Evolutionary conservation across 2,113 vertebrate genomes (phyloP), one percentile per base, ranked within the genome.

Genomic region (Dermatemys mawii): DNA sequence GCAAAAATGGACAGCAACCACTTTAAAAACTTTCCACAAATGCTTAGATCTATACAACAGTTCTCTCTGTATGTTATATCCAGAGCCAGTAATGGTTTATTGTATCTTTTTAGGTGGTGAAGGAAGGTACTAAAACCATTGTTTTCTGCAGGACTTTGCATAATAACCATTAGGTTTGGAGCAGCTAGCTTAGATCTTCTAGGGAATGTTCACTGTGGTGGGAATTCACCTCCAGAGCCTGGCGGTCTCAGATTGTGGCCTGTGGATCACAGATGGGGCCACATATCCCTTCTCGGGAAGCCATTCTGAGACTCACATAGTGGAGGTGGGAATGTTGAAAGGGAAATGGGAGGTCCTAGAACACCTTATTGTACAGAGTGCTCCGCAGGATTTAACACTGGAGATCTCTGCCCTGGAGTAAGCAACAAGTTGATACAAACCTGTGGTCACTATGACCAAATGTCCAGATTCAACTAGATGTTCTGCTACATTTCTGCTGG

Each of bases 1-100:
- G 98, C 97, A 97, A 98, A 97, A 97, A 98, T 98, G 98, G 98
- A 98, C 98, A 98, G 95, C 96, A 90, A 93, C 91, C 95, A 95
- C 94, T 98, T 97, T 96, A 86, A 97, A 97, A 83, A 96, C 95
- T 97, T 92, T 96, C 93, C 92, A 95, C 96, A 94, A 96, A 95
- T 91, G 94, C 93, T 94, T 92, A 93, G 87, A 95, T 97, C 95
- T 97, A 8, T 96, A 93, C 85, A 81, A 35, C 92, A 81, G 35
- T 19, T 32, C 67, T 87, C 93, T 97, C 86, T 93, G 91, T 92
- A 78, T 67, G 50, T 94, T 89, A 89, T 86, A 97, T 96, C 95
- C 24, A 19, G 78, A 95, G 95, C 78, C 96, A 91, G 93, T 95
- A 93, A 96, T 96, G 95, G 91, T 96, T 96, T 94, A 78, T 84